phyloP scores from a whole-genome alignment of 2,888 invertebrate genomes.

The Eupithecia centaureata region DNA sequence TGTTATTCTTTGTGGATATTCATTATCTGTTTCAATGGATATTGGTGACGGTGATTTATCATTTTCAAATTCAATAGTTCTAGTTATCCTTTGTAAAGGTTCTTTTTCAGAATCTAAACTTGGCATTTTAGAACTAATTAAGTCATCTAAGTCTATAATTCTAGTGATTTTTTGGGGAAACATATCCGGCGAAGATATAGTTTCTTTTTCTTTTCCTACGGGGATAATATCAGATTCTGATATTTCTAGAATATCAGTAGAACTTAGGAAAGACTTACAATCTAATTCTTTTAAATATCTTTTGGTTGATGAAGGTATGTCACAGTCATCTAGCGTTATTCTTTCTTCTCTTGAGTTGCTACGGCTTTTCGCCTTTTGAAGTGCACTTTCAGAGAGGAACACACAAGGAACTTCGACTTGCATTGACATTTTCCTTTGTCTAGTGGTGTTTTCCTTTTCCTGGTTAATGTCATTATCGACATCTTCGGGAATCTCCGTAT shows the following conservation, averaged over 20 bases:
- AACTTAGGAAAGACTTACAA: constrained; percentile 64
- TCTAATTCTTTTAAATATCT: constrained; percentile 64
- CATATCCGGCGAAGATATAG: constrained; percentile 59
- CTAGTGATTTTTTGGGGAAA: constrained; percentile 75
- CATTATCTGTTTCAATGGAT: constrained; percentile 61
- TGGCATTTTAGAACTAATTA: constrained; percentile 53
- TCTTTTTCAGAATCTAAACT: constrained; percentile 68
- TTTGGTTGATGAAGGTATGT: constrained; percentile 62
- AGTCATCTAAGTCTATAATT: constrained; percentile 76
- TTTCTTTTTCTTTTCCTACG: constrained; percentile 56
- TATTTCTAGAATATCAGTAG: constrained; percentile 64
- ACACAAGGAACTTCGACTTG: constrained; percentile 83
- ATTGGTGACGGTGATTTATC: constrained; percentile 61
- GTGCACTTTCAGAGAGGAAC: constrained; percentile 78
- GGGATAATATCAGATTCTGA: constrained; percentile 53
- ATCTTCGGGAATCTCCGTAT: constrained; percentile 71
- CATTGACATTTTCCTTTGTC: constrained; percentile 80
- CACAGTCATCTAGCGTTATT: constrained; percentile 69
- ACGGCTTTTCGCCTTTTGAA: constrained; percentile 77
- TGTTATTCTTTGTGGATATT: constrained; percentile 71
- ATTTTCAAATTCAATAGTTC: constrained; percentile 77
- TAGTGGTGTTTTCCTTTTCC: constrained; percentile 72
- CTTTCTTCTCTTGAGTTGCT: constrained; percentile 78
- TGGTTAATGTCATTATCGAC: constrained; percentile 75
- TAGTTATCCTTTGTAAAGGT: constrained; percentile 73